Evolutionary conservation across 2,797 vertebrate genomes (phyloP).

Genomic region (Phrynocephalus forsythii): DNA sequence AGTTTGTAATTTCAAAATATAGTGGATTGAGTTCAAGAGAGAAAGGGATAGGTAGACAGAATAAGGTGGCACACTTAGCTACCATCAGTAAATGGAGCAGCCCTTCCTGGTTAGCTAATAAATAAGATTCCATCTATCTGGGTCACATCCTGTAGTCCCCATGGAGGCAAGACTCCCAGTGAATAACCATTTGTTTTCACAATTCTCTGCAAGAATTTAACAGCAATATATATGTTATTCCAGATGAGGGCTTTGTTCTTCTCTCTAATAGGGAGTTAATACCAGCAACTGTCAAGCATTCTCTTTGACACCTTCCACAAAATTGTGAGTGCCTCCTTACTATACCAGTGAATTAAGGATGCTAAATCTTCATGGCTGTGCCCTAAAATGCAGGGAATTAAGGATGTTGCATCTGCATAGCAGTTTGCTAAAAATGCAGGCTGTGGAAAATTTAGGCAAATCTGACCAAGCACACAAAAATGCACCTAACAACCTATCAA

Average conservation of each 20-base stretch:
- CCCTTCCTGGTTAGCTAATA: not conserved
- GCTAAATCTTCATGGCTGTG: not conserved
- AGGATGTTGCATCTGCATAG: no score
- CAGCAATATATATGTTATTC: not conserved
- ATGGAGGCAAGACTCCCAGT: not conserved
- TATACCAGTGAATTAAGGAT: not conserved
- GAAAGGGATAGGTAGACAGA: not conserved
- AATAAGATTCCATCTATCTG: not conserved
- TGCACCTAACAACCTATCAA: not conserved
- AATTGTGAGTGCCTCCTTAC: no score
- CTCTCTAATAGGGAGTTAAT: not conserved
- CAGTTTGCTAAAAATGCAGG: no score
- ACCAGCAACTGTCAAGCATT: not conserved
- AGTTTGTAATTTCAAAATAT: not conserved
- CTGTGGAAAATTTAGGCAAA: not conserved
- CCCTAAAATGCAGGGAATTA: not conserved
- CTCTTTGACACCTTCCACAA: not conserved
- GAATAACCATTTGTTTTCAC: not conserved
- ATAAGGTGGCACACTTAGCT: slow-evolving; percentile 15
- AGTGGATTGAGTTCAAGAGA: not conserved
- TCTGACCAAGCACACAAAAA: not conserved
- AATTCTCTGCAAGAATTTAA: not conserved
- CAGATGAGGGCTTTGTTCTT: not conserved
- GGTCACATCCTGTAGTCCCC: fast-evolving
- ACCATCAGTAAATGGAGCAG: not conserved